A percentile compares a stretch with the other conserved stretches of the same genome.
These are phyloP conservation scores for Cephalotes varians DNA, from an alignment of 2,888 invertebrate species.

Conservation along the genomic window DNA sequence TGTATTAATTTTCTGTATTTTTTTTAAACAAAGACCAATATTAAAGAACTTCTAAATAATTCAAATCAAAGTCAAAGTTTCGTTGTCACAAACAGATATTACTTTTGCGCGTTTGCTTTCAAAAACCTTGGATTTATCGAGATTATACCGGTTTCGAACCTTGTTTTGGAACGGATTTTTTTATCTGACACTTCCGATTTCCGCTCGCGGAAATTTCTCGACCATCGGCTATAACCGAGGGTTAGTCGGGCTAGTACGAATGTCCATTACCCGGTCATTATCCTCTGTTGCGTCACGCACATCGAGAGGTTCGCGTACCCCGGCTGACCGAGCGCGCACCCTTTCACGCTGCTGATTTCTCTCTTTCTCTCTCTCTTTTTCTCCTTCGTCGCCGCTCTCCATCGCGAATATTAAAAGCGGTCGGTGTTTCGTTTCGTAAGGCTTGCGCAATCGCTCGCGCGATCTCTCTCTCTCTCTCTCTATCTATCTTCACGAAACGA, in stretches of 20 bases:
- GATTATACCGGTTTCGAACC: background rate
- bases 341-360: constrained; percentile 36
- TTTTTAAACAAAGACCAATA: background rate
- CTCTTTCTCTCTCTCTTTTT: constrained; percentile 57
- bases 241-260: background rate
- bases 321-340: constrained; percentile 30
- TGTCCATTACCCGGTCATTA: constrained; percentile 37
- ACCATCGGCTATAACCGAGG: background rate
- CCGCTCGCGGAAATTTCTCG: constrained; percentile 12
- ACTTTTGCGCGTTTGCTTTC: background rate
- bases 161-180: constrained; percentile 7
- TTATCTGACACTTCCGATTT: constrained; percentile 27
- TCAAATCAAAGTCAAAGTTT: background rate
- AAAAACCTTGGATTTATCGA: background rate
- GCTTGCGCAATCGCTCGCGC: constrained; percentile 44
- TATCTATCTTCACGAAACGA: constrained; percentile 9
- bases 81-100: background rate
- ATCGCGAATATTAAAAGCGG: constrained; percentile 53
- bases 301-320: constrained; percentile 31
- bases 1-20: background rate
- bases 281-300: constrained; percentile 45
- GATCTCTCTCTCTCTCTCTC: constrained; percentile 6
- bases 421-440: constrained; percentile 52
- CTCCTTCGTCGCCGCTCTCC: constrained; percentile 57
- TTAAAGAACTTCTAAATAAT: background rate